phyloP scores from a whole-genome alignment of 2,888 invertebrate species.

The Dione vanillae region DNA sequence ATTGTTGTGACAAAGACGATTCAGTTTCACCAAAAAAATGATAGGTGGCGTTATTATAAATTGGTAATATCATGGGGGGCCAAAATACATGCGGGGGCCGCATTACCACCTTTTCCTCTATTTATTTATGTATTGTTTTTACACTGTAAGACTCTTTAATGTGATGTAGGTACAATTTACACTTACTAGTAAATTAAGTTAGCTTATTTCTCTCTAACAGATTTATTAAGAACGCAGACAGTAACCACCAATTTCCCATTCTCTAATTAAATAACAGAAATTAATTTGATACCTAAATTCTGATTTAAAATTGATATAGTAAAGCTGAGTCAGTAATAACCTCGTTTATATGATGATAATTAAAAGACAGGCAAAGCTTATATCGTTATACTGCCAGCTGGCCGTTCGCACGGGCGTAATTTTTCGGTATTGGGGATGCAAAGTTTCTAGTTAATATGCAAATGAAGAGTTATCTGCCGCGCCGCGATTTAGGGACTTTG shows the following conservation, averaged over 20 bases:
- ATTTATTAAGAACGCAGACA: not conserved
- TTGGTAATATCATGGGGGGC: too few relatives aligned
- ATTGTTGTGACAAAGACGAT: too few relatives aligned
- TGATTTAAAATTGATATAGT: constrained; percentile 4
- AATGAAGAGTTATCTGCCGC: constrained; percentile 78
- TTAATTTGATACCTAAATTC: not conserved
- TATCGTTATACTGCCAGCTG: constrained; percentile 63
- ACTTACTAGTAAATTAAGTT: too few relatives aligned
- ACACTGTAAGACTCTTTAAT: too few relatives aligned
- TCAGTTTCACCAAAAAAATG: too few relatives aligned
- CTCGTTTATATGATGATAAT: constrained; percentile 30
- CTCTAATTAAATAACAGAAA: not conserved
- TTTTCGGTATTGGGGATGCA: constrained; percentile 78
- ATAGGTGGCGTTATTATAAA: too few relatives aligned
- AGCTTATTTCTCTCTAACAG: too few relatives aligned
- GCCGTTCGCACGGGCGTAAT: constrained; percentile 72
- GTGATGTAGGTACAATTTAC: too few relatives aligned
- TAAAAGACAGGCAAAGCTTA: constrained; percentile 24
- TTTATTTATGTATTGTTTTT: too few relatives aligned
- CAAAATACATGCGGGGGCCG: too few relatives aligned
- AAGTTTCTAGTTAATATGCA: constrained; percentile 83
- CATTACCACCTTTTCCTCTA: too few relatives aligned
- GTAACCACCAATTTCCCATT: not conserved
- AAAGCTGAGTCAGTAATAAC: constrained; percentile 14
- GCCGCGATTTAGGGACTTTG: constrained; percentile 42